Evolutionary conservation across 2,113 vertebrate species (phyloP).

Genomic region (Leucopsar rothschildi): DNA sequence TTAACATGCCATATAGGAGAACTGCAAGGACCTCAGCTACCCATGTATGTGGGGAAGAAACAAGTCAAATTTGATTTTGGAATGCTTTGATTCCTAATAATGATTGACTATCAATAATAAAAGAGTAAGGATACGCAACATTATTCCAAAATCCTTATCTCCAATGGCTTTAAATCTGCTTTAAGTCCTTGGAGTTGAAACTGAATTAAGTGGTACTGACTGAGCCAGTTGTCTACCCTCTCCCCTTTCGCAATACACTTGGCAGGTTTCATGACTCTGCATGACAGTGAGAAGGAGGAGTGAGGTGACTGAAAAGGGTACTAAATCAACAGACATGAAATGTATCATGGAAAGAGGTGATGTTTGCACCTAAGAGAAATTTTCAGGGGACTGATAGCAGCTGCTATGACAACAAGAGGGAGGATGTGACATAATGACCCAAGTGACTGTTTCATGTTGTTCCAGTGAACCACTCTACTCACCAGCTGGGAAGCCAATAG

Average conservation of each 20-base stretch:
- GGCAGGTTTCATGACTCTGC: not conserved
- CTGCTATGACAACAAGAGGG: constrained; percentile 74
- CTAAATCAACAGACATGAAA: not conserved
- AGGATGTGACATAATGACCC: constrained; percentile 60
- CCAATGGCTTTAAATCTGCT: not conserved
- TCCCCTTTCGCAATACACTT: not conserved
- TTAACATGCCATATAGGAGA: not conserved
- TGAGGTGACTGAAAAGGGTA: not conserved
- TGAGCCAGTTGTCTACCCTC: not conserved
- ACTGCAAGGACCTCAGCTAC: not conserved
- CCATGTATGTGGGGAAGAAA: rapidly evolving
- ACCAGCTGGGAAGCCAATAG: constrained; percentile 61
- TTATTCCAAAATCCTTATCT: not conserved
- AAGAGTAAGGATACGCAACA: not conserved
- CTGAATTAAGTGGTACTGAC: not conserved
- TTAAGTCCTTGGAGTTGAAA: not conserved
- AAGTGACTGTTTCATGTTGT: constrained; percentile 17
- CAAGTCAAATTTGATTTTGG: not conserved
- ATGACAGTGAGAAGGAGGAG: not conserved
- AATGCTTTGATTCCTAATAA: not conserved
- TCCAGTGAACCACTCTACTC: not conserved
- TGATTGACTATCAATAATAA: not conserved
- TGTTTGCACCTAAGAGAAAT: constrained; percentile 4
- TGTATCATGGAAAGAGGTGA: not conserved
- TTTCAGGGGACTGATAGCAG: constrained; percentile 57